Conservation (phyloP, 2,797 vertebrate species). For the Novumbra hubbsi region DNA sequence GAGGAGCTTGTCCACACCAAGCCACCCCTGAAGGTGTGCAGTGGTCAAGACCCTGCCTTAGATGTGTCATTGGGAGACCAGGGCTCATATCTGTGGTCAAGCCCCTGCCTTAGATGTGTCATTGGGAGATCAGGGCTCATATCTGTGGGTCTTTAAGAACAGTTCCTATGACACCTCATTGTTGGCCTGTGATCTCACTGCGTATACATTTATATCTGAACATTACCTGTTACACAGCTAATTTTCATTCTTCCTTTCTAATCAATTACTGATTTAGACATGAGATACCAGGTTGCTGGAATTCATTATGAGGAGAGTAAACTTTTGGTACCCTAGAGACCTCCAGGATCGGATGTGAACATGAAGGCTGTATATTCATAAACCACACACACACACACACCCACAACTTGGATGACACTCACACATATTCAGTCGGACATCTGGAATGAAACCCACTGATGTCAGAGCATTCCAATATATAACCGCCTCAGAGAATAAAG, state of each 20-base stretch:
- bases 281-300: not conserved
- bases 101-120: too few species aligned
- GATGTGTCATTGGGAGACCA: too few species aligned
- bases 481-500: not conserved
- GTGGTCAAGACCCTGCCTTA: too few species aligned
- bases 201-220: not conserved
- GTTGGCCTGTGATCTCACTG: not conserved
- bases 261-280: not conserved
- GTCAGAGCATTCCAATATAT: not conserved
- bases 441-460: not conserved
- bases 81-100: too few species aligned
- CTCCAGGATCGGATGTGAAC: not conserved
- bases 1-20: too few species aligned
- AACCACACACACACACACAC: not conserved
- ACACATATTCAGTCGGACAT: not conserved
- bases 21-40: too few species aligned
- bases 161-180: not conserved
- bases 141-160: not conserved
- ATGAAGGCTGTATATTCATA: not conserved
- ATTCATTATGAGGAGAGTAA: not conserved
- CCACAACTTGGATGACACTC: not conserved
- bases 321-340: not conserved
- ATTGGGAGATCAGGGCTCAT: too few species aligned
- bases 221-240: not conserved
- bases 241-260: not conserved